Base-by-base conservation (phyloP, 2,113 vertebrate genomes). In the Mesocricetus auratus region DNA sequence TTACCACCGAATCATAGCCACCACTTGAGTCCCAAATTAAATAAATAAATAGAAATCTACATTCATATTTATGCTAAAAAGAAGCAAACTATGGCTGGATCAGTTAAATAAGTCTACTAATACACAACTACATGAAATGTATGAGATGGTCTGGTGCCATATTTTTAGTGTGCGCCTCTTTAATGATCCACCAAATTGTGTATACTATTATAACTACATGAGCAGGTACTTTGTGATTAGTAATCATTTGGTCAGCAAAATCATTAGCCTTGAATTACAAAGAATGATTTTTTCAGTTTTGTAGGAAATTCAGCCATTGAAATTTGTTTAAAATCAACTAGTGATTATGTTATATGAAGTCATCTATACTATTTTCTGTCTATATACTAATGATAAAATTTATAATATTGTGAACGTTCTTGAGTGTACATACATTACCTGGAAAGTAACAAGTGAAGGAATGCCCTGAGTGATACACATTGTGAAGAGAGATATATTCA, bases 181-280 rank as follows among this genome's bases (percentile, higher is more conserved):
- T 5, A 64, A 58, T 64, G 71, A 22, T 7, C 10, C 58, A 74
- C 3, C 42, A 69, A 92, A 74, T 5, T n/a, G 0, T 83, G 45
- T 82, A n/a, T 53, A 66, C 19, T 64, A 77, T 69, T 90, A 5
- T 8, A 5, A 88, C 71, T 73, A 86, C 0, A 47, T 97, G 94
- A 94, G 81, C 45, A 93, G 6, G 68, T 96, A 92, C 45, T 62
- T 88, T 95, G 82, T 92, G 93, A 45, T 79, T 92, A 58, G 24
- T 58, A 89, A 93, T 64, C 58, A 86, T 86, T 89, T 89, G 97
- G 88, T 33, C 42, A 29, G 64, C 69, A 96, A 98, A 97, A 97
- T 85, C 7, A 97, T 66, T 0, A 29, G 58, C 77, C 78, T 94
- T 78, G 26, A 5, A 74, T 90, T 68, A 39, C 50, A 89, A 21